Conservation (phyloP, 1,140 invertebrate species). For the Neoseiulus cucumeris region DNA sequence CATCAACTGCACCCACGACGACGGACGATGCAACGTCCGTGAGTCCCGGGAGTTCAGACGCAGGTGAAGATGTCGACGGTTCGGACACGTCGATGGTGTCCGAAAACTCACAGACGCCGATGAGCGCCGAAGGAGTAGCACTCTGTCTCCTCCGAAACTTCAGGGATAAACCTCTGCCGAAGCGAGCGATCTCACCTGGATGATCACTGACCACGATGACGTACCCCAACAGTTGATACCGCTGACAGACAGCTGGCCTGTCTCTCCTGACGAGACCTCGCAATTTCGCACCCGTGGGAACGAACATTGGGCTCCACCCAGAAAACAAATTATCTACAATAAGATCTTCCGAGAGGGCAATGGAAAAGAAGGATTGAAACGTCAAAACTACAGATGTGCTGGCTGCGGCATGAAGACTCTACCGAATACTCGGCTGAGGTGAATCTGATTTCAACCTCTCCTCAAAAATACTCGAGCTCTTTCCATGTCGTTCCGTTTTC, state of each 20-base stretch:
- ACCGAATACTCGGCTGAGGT: constrained; percentile 32
- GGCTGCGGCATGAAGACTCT: constrained; percentile 54
- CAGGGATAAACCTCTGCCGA: constrained; percentile 50
- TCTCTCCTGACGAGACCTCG: constrained; percentile 38
- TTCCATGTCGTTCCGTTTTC: too few species aligned
- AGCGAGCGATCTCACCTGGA: constrained; percentile 57
- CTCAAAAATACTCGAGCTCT: too few species aligned
- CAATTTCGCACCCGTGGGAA: constrained; percentile 46
- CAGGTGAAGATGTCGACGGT: neutral
- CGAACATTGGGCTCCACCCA: constrained; percentile 58
- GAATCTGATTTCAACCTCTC: neutral
- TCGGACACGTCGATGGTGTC: constrained; percentile 13
- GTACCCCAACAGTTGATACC: constrained; percentile 55
- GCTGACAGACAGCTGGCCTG: constrained; percentile 44
- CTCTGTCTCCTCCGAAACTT: constrained; percentile 52
- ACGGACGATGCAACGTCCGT: neutral
- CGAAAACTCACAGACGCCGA: constrained; percentile 1
- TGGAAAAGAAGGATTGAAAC: constrained; percentile 40
- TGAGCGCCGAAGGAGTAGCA: constrained; percentile 56
- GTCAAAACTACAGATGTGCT: constrained; percentile 59
- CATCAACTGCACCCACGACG: neutral
- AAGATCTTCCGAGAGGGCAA: constrained; percentile 41
- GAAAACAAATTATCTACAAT: constrained; percentile 63
- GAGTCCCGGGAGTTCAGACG: neutral
- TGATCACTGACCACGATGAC: constrained; percentile 50